Evolutionary conservation across 2,113 vertebrate species (phyloP), one percentile per base, ranked within the genome.

Genomic region (Forbesichthys papilliferus): DNA sequence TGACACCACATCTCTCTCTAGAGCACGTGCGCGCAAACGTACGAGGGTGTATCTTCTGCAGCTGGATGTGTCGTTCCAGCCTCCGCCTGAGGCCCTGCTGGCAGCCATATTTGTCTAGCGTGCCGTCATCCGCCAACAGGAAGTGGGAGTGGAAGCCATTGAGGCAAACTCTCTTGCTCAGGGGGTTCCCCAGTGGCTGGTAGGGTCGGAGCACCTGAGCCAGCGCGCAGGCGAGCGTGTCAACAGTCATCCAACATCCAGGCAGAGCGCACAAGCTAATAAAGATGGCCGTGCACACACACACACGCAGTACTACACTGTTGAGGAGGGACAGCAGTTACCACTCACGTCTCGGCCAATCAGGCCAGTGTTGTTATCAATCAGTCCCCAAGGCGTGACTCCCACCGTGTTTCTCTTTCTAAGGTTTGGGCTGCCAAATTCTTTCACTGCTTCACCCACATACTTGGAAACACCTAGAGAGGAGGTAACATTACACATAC

Each of bases 61-160:
- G 91, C 0, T 94, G 94, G 53, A 99, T 90, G 66, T 95, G 92
- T 75, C 93, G 95, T 88, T 99, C 97, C 75, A 99, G 89, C 62
- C 91, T 95, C 67, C 88, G 93, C 66, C 97, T 93, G 16, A 99
- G 91, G 51, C 92, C 91, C 85, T 95, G 93, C 74, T 99, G 96
- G 83, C 93, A 95, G 52, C 96, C 96, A 56, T 95, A 93, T 83
- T 95, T 98, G 62, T 96, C 96, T 83, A 97, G 81, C 3, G 96
- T 99, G 8, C 98, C 98, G 64, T 99, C 96, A 56, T 99, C 98
- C 58, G 93, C 95, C 84, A 99, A 85, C 61, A 99, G 91, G 86
- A 98, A 98, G 88, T 98, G 95, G 3, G 96, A 97, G 84, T 99
- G 96, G 92, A 96, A 94, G 83, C 93, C 89, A 70, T 99, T 99